Evolutionary conservation across 2,888 invertebrate genomes (phyloP), one percentile per base, ranked within the genome.

Genomic region (Morpho achilles): DNA sequence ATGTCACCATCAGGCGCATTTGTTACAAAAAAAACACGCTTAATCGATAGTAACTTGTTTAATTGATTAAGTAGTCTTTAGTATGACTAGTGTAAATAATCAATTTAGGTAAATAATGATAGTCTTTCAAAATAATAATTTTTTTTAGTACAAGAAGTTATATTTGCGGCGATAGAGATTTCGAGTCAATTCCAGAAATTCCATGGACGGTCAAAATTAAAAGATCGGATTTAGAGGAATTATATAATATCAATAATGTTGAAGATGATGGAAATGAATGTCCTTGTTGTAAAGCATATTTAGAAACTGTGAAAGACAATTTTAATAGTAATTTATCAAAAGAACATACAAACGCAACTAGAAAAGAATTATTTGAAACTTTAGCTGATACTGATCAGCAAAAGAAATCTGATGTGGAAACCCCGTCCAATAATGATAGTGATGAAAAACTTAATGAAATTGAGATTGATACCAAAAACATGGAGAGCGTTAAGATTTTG

Each of bases 281-380:
- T 32, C 8, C 10, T 1, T 53, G 53, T 45, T 53, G 53, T n/a
- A 53, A 53, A 45, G 9, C 32, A 10, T 53, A 45, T 10, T 39
- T 44, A 39, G 53, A 53, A 8, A 32, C 44, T 7, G 7, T 53
- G 3, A 39, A 52, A 42, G 7, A 7, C 42, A 42, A 7, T 8
- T 8, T 42, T 1, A 42, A 42, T 8, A 1, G 2, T 42, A 42
- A 42, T 8, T 42, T 42, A 42, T 42, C 8, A 8, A 42, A 42
- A 8, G 42, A 42, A 42, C 7, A 42, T 8, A 8, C 8, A 42
- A 42, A 42, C 1, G 42, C 7, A 42, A 8, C 42, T 42, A 42
- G 42, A 8, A 42, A 42, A 42, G 42, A 42, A 7, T 7, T 8
- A 42, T 42, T 42, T 8, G 10, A 39, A 50, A 50, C 22, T 9